Evolutionary conservation across 2,888 invertebrate species (phyloP), one percentile per base, ranked within the genome.

Genomic region (Campoletis raptor): DNA sequence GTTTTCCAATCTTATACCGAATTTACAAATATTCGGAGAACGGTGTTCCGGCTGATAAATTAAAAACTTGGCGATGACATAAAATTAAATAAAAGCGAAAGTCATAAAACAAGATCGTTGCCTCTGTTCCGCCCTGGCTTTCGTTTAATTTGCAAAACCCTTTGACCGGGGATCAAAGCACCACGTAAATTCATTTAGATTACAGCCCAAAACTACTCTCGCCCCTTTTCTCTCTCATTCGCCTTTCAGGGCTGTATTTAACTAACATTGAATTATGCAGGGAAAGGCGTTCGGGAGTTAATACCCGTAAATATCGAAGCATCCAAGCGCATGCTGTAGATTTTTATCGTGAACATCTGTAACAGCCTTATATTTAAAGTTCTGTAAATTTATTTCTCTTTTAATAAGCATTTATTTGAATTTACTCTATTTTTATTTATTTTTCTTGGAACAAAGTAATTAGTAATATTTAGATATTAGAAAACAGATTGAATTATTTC

Each of bases 191-290:
- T 93, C 91, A 93, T 93, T 90, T 91, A 90, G 90, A 91, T 91
- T 91, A 91, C 89, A 89, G 81, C 77, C 79, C 87, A 88, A 88
- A 89, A 88, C 81, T 88, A 88, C 88, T 87, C 85, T 69, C 85
- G 69, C 73, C 57, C 64, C 67, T 61, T 69, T 40, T 57, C n/a
- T 69, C 24, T 54, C 36, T 21, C 54, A 42, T 76, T 70, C 81
- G 72, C 74, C 30, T 74, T 21, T 30, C 52, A 24, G 88, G 82
- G 90, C 89, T 90, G 92, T 92, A 93, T 93, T 93, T 93, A 91
- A 91, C 90, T 90, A 92, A 93, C 92, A 93, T 93, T 93, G 92
- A 93, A 93, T 93, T 93, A 93, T 93, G 91, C 91, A 90, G 91
- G 90, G 91, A 91, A 90, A 87, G 90, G 90, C 91, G 89, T 88